phyloP scores from a whole-genome alignment of 2,113 vertebrate genomes.

The Sciurus niger region DNA sequence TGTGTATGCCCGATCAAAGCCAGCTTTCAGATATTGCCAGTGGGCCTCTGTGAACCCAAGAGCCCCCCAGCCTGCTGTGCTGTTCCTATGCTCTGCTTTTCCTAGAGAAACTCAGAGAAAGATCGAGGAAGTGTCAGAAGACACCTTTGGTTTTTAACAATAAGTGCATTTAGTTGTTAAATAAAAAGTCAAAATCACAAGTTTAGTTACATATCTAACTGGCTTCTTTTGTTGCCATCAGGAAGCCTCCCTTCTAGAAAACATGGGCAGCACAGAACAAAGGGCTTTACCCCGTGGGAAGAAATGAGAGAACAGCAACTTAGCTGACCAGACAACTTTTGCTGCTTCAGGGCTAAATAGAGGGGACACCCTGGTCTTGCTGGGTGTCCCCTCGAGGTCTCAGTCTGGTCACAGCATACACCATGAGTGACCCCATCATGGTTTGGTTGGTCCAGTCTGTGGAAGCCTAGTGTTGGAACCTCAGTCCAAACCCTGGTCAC shows the following conservation, averaged over 20 bases:
- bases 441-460: background rate
- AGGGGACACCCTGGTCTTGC: no score
- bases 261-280: no score
- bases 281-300: background rate
- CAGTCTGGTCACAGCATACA: background rate
- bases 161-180: no score
- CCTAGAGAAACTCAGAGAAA: background rate
- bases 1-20: background rate
- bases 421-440: background rate
- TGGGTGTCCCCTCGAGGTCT: background rate
- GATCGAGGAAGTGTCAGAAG: background rate
- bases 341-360: no score
- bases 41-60: background rate
- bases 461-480: background rate
- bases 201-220: background rate
- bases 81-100: background rate
- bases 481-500: background rate
- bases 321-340: fast-evolving
- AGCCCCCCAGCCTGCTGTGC: background rate
- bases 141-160: background rate
- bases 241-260: no score
- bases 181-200: background rate
- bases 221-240: background rate
- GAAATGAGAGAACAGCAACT: background rate
- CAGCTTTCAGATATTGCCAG: background rate